These are phyloP conservation scores for Cataglyphis hispanica DNA, from an alignment of 1,140 invertebrate genomes.

Conservation along the genomic window DNA sequence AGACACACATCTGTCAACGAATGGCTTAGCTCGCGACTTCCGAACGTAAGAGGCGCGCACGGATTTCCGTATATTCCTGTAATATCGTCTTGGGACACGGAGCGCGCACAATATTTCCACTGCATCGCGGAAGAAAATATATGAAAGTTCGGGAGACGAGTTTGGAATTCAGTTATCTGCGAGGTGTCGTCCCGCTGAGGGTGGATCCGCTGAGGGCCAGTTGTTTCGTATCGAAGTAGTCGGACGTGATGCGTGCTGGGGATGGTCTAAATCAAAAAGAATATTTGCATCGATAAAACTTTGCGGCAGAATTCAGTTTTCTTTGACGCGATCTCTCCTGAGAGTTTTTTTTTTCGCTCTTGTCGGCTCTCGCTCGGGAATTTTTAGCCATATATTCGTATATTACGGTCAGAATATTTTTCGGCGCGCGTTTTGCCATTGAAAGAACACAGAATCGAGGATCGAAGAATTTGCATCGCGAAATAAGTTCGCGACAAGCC, in stretches of 20 bases:
- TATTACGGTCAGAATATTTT: conserved; percentile 41
- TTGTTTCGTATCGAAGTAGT: conserved; percentile 62
- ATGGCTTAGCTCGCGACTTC: conserved; percentile 29
- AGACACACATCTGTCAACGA: conserved; percentile 36
- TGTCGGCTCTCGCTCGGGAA: conserved; percentile 31
- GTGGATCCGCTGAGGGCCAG: conserved; percentile 56
- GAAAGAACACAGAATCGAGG: conserved; percentile 31
- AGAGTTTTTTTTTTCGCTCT: conserved; percentile 23
- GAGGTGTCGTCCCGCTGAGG: conserved; percentile 59
- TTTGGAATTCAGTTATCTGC: conserved; percentile 72
- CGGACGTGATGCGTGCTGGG: conserved; percentile 55
- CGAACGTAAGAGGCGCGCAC: conserved; percentile 9
- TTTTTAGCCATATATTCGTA: conserved; percentile 16
- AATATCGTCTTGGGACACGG: conserved; percentile 34
- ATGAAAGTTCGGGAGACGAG: conserved; percentile 56
- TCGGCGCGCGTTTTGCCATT: conserved; percentile 1
- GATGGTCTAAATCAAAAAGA: conserved; percentile 74
- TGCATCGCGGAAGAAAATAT: conserved; percentile 55
- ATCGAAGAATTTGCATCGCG: conserved; percentile 43
- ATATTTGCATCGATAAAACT: conserved; percentile 78
- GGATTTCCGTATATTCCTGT: conserved; percentile 40
- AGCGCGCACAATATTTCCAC: conserved; percentile 53
- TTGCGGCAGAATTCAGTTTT: conserved; percentile 65
- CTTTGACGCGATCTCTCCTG: conserved; percentile 65
- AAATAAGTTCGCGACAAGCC: conserved; percentile 24